These are phyloP conservation scores for Carassius auratus DNA, from an alignment of 2,113 vertebrate species.

Conservation along the genomic window DNA sequence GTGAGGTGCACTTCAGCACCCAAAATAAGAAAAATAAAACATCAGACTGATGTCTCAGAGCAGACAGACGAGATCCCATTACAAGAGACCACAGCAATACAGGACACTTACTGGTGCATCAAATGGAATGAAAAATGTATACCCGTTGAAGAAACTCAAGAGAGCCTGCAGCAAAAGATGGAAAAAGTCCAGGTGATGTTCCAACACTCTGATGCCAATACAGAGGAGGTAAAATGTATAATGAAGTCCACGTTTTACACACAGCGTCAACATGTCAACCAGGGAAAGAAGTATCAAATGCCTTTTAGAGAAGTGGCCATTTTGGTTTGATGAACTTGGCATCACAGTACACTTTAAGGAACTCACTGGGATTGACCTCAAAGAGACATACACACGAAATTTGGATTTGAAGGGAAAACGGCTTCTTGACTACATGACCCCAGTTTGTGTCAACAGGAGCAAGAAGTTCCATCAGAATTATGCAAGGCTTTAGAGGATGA, in stretches of 20 bases:
- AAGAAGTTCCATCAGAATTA: conserved; percentile 33
- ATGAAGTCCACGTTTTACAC: no score
- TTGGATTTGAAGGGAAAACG: conserved; percentile 22
- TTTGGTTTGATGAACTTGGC: no score
- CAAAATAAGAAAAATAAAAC: not conserved
- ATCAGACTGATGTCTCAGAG: conserved; percentile 25
- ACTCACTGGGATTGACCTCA: no score
- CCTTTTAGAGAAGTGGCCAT: no score
- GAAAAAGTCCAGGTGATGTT: conserved; percentile 33
- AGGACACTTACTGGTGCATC: conserved; percentile 52
- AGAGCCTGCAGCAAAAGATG: conserved; percentile 28
- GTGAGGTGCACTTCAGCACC: no score
- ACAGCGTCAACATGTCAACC: no score
- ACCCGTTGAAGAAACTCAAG: conserved; percentile 18
- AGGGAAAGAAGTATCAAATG: no score
- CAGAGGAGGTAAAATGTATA: conserved; percentile 20
- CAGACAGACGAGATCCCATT: conserved; percentile 47
- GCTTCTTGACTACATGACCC: conserved; percentile 16
- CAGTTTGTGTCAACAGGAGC: conserved; percentile 31
- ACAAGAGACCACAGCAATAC: conserved; percentile 45
- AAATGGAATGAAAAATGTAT: conserved; percentile 4
- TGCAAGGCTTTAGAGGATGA: conserved; percentile 22
- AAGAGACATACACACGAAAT: conserved; percentile 28
- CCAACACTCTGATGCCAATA: conserved; percentile 11
- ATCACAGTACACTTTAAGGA: no score